Evolutionary conservation across 2,797 vertebrate genomes (phyloP).

Genomic region (Pteropus rufus): DNA sequence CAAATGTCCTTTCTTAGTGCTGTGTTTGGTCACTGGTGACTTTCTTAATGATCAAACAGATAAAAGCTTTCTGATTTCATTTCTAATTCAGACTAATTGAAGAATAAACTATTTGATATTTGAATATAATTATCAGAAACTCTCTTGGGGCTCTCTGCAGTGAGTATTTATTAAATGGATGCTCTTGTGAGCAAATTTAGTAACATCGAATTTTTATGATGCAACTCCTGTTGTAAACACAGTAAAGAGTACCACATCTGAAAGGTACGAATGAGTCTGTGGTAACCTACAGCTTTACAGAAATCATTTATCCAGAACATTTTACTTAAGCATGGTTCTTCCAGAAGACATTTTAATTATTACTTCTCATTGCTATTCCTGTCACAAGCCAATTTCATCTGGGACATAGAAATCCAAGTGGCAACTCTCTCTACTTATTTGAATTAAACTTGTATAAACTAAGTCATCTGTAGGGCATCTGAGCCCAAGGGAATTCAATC

Average conservation of each 20-base stretch:
- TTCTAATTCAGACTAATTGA: constrained; percentile 47
- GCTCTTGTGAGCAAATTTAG: constrained; percentile 26
- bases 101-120: constrained; percentile 42
- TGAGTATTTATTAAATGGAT: constrained; percentile 44
- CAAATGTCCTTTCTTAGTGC: background rate
- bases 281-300: background rate
- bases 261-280: background rate
- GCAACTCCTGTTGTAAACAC: background rate
- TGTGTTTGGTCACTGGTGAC: background rate
- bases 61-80: constrained; percentile 1
- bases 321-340: constrained; percentile 79
- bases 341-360: constrained; percentile 84
- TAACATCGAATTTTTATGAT: constrained; percentile 5
- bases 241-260: background rate
- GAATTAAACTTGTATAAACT: constrained; percentile 71
- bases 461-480: constrained; percentile 53
- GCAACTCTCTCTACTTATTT: constrained; percentile 57
- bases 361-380: constrained; percentile 79
- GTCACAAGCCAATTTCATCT: constrained; percentile 79
- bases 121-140: constrained; percentile 29
- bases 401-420: background rate
- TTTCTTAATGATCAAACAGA: constrained; percentile 34
- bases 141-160: background rate
- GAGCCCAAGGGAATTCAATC: constrained; percentile 38
- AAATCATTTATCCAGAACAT: constrained; percentile 66